Evolutionary conservation across 2,113 vertebrate genomes (phyloP).

Genomic region (Burhinus oedicnemus): DNA sequence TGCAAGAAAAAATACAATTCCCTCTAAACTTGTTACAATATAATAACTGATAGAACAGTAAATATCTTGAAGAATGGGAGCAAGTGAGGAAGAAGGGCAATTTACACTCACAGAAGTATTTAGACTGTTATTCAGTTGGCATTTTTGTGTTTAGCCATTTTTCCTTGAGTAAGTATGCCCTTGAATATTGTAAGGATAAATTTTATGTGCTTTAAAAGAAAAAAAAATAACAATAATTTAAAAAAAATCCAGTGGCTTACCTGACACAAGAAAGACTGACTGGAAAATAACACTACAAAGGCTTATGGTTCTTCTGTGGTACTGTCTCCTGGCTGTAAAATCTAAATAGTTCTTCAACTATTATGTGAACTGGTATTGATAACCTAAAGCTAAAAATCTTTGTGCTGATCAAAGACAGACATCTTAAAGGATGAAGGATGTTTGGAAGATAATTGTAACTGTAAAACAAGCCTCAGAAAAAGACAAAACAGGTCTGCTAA

Average conservation of each 20-base stretch:
- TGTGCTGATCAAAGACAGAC: background rate
- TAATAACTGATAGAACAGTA: background rate
- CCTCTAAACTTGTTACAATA: background rate
- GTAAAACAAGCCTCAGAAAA: background rate
- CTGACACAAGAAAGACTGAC: background rate
- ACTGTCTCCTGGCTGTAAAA: background rate
- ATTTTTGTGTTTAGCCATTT: background rate
- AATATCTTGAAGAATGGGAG: background rate
- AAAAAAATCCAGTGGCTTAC: background rate
- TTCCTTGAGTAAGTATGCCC: background rate
- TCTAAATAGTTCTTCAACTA: background rate
- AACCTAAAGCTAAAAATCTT: background rate
- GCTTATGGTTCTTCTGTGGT: background rate
- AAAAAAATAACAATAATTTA: background rate
- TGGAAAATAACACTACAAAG: background rate
- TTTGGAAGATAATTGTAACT: background rate
- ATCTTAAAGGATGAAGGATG: background rate
- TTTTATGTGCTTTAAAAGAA: background rate
- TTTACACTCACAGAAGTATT: background rate
- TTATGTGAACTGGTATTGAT: background rate
- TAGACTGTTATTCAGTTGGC: background rate
- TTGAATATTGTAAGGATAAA: background rate
- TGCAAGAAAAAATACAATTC: background rate
- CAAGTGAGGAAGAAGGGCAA: background rate
- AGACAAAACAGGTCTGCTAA: background rate